phyloP scores from a whole-genome alignment of 2,797 vertebrate genomes.

The Numenius phaeopus region DNA sequence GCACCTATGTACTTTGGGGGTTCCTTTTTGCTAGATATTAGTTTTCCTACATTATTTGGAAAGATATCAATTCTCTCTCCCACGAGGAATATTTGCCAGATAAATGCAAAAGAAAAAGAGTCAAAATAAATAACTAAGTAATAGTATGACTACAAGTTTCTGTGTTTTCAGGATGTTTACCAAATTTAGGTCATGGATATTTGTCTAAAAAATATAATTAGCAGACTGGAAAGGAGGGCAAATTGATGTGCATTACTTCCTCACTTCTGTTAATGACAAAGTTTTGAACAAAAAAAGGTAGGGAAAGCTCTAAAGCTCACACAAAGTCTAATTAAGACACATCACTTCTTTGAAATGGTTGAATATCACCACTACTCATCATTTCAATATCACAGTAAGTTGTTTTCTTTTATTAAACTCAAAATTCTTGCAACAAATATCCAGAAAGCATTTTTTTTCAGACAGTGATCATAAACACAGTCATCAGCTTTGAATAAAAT shows the following conservation, averaged over 20 bases:
- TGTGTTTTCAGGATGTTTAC: neutral
- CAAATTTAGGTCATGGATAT: neutral
- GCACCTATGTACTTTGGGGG: neutral
- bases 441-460: neutral
- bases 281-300: neutral
- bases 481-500: neutral
- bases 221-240: neutral
- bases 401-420: neutral
- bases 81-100: neutral
- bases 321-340: neutral
- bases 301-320: neutral
- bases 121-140: neutral
- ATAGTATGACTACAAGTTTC: neutral
- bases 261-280: neutral
- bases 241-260: neutral
- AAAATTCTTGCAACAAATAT: neutral
- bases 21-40: neutral
- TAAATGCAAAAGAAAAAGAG: neutral
- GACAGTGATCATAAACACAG: neutral
- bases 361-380: neutral
- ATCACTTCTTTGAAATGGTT: neutral
- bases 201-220: constrained; percentile 14
- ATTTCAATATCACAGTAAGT: neutral
- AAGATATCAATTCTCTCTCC: neutral
- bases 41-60: neutral